A percentile compares a stretch with the other conserved stretches of the same genome.
phyloP scores from a whole-genome alignment of 2,113 vertebrate species.

The Pomatostomus ruficeps region DNA sequence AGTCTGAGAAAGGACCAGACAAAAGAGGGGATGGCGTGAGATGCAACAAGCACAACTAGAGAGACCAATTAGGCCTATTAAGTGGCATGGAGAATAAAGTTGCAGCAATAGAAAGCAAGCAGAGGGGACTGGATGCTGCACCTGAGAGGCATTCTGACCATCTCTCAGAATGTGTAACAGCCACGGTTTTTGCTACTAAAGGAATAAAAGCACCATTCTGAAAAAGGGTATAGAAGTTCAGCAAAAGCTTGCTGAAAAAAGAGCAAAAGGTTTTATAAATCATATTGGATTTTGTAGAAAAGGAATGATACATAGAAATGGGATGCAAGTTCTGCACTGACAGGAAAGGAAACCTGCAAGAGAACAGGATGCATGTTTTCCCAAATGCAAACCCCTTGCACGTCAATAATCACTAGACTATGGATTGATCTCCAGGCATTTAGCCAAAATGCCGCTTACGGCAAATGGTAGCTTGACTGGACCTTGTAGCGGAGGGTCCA shows the following conservation, averaged over 20 bases:
- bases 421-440: neutral
- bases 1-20: neutral
- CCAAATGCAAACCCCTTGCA: neutral
- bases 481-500: accelerated
- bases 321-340: neutral
- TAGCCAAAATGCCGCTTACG: neutral
- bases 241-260: neutral
- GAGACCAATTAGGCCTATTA: neutral
- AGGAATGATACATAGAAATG: neutral
- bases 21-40: neutral
- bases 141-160: neutral
- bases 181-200: neutral
- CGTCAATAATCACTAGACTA: neutral
- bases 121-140: neutral
- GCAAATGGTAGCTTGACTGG: neutral
- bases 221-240: neutral
- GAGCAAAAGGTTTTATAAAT: neutral
- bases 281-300: neutral
- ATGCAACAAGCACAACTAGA: neutral
- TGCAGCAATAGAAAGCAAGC: neutral
- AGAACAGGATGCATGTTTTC: neutral
- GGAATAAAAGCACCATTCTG: neutral
- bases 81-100: neutral
- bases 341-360: neutral
- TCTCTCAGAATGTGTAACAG: neutral